Conservation (phyloP, 2,797 vertebrate species). For the Lates japonicus region DNA sequence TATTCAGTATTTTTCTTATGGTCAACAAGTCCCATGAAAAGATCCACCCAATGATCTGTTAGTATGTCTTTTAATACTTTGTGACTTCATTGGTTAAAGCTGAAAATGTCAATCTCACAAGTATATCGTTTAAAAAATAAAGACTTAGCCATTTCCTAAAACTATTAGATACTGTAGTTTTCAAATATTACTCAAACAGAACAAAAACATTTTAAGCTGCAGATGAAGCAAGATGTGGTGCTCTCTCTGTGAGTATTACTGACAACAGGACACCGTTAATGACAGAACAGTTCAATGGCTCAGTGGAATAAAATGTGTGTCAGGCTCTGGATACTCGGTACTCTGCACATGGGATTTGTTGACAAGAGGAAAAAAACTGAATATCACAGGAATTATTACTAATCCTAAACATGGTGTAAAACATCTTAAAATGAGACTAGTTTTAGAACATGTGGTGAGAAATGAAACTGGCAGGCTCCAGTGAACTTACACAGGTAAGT, state of each 20-base stretch:
- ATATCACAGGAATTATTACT: no score
- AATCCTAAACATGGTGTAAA: not conserved
- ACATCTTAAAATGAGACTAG: not conserved
- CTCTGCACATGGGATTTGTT: not conserved
- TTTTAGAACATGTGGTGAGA: not conserved
- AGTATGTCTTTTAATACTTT: no score
- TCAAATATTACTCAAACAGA: no score
- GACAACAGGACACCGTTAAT: not conserved
- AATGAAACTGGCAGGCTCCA: not conserved
- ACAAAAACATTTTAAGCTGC: not conserved
- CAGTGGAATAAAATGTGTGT: not conserved
- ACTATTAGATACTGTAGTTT: no score
- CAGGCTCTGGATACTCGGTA: not conserved
- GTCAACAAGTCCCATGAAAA: no score
- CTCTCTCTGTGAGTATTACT: not conserved
- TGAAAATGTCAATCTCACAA: no score
- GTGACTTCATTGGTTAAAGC: no score
- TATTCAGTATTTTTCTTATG: no score
- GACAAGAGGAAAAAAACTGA: no score
- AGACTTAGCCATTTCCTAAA: no score
- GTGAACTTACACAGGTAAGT: not conserved
- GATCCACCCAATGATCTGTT: no score
- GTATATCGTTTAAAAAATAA: no score
- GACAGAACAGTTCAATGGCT: not conserved
- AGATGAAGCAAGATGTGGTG: not conserved